Base-by-base conservation (phyloP, 1,140 invertebrate species). In the Brachionus rotundiformis region DNA sequence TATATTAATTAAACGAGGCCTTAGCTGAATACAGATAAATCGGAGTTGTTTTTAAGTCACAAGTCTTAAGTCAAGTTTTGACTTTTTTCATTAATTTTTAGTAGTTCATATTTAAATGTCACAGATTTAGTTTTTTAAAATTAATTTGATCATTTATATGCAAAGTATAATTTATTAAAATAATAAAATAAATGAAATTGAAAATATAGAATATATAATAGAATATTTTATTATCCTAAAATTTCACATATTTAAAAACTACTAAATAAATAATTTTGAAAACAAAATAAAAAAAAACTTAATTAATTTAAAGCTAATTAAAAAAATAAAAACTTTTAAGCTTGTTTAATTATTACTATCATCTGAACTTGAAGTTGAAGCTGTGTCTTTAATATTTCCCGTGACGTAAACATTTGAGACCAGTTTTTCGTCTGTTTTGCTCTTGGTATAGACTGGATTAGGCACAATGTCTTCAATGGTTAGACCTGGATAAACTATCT, bases 401-500 rank as follows among this genome's bases (percentile, higher is more conserved):
- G 63, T 68, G 3, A 68, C 31, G 36, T 68, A 68, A 68, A 68
- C n/a, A 68, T 36, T 68, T 13, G 63, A 36, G 10, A 68, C 33
- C 8, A 68, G 33, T 6, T 16, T 36, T 68, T 36, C 63, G 16
- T 68, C 31, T 16, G 16, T 36, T 63, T 68, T 31, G 36, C n/a
- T 5, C 25, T 63, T 68, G 16, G 63, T 68, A 36, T 68, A 68
- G 10, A 68, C 36, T 10, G 63, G 63, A 68, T 68, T 68, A 36
- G 63, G 63, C 2, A 68, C 63, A 16, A 68, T 23, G 8, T 23
- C 63, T n/a, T 68, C 29, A 33, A 68, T 33, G 16, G 63, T 68
- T 13, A 68, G 10, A 6, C 63, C 63, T 7, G 63, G 63, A 68
- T 68, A 68, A 23, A 68, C 31, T 19, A 33, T 68, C 36, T 7